Evolutionary conservation across 2,888 invertebrate species (phyloP), one percentile per base, ranked within the genome.

Genomic region (Folsomia manolachei): DNA sequence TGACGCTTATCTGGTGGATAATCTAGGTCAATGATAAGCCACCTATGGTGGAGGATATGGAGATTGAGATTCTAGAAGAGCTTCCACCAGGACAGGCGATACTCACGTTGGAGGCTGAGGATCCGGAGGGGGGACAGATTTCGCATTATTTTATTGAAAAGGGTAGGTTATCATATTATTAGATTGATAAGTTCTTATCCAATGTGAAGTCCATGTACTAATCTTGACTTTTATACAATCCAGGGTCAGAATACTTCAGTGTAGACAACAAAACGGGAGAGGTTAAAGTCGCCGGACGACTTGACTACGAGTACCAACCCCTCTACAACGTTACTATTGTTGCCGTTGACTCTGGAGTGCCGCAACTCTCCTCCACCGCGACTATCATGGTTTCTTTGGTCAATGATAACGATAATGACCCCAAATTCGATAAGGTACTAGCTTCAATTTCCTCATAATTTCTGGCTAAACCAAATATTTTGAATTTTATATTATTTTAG

Each of bases 351-450:
- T 91, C 91, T 0, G 96, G 96, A 1, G 89, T 92, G 0, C 96
- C 96, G 0, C 90, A 91, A 81, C 85, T 93, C 63, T 91, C 92
- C 1, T 87, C 93, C 0, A 87, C 90, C 0, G 94, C 95, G 0
- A 87, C 89, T 4, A 89, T 97, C 0, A 87, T 87, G 4, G 92
- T 96, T 0, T 88, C 89, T 64, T 87, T 97, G 1, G 86, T 89
- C 39, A 95, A 96, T 82, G 88, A 93, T 0, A 96, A 97, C 81
- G 95, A 96, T 81, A 93, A 94, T 82, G 90, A 90, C 82, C 96
- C 96, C 0, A 86, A 87, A 64, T 96, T 96, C 83, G 86, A 87
- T 0, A 86, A 88, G 74, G 84, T 87, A 64, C n/a, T n/a, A n/a
- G n/a, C n/a, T n/a, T n/a, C 75, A 56, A 76, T 77, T 62, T 75